These are phyloP conservation scores for Callochromis pleurospilus DNA, from an alignment of 2,113 vertebrate genomes.

Conservation along the genomic window DNA sequence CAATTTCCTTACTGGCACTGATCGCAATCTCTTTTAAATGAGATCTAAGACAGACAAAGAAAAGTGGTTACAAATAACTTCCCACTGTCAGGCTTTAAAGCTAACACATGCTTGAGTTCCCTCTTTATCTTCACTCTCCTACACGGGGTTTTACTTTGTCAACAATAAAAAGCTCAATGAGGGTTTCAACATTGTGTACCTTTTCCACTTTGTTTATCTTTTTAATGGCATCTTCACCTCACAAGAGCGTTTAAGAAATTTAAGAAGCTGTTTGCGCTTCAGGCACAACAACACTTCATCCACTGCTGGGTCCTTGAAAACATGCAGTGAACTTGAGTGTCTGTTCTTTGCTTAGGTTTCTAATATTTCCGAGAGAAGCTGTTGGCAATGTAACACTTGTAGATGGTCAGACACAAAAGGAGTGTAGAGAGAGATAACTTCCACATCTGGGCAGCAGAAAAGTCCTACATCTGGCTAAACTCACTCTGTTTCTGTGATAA, in stretches of 20 bases:
- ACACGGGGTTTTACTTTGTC: not conserved
- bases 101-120: not conserved
- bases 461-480: conserved; percentile 1
- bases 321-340: not conserved
- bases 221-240: not conserved
- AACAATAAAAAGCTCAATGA: not conserved
- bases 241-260: not conserved
- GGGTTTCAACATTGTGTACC: not conserved
- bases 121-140: not conserved
- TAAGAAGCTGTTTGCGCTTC: not conserved
- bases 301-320: not conserved
- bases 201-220: not conserved
- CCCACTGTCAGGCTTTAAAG: not conserved
- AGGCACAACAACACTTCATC: not conserved
- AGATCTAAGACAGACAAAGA: not conserved
- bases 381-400: not conserved
- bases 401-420: not conserved
- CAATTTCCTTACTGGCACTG: not conserved
- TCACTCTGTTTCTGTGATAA: not conserved
- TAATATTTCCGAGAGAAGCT: not conserved
- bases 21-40: not conserved
- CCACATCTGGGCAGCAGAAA: conserved; percentile 38
- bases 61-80: not conserved
- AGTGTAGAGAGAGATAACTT: not conserved
- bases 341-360: not conserved